Percentiles rank a stretch among this genome's conserved stretches.
Evolutionary conservation across 2,113 vertebrate genomes (phyloP).

Genomic region (Penelope pileata): DNA sequence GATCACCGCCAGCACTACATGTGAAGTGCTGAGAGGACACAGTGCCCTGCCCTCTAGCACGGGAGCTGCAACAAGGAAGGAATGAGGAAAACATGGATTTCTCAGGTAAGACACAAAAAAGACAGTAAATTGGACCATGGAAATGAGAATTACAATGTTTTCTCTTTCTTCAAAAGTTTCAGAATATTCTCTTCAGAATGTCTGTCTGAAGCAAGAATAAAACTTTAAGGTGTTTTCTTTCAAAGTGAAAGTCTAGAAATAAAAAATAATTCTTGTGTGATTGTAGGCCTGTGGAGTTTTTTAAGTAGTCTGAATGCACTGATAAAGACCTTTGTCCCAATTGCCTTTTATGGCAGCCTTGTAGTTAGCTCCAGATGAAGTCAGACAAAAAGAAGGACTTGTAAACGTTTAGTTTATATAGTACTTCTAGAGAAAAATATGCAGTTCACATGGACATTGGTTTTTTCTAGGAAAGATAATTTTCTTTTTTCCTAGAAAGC

Average conservation of each 20-base stretch:
- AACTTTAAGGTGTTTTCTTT: background rate
- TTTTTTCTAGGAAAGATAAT: background rate
- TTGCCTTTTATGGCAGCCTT: too few relatives aligned
- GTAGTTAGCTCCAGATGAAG: too few relatives aligned
- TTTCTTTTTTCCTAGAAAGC: background rate
- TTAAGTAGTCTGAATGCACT: background rate
- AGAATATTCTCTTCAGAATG: background rate
- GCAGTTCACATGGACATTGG: background rate
- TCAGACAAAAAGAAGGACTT: too few relatives aligned
- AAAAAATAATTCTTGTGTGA: background rate
- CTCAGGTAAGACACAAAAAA: background rate
- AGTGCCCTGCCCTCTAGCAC: background rate
- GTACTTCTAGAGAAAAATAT: background rate
- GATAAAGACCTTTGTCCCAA: too few relatives aligned
- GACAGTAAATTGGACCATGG: background rate
- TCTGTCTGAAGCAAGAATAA: background rate
- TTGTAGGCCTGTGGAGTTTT: background rate
- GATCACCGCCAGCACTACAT: fast-evolving
- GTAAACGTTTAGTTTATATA: too few relatives aligned
- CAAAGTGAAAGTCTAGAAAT: background rate
- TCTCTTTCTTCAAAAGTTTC: background rate
- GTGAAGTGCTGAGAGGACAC: background rate
- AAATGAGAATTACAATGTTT: fast-evolving
- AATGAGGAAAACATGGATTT: background rate
- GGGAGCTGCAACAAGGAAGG: background rate